Conservation (phyloP, 2,888 invertebrate genomes). For the Chrysolina haemoptera region DNA sequence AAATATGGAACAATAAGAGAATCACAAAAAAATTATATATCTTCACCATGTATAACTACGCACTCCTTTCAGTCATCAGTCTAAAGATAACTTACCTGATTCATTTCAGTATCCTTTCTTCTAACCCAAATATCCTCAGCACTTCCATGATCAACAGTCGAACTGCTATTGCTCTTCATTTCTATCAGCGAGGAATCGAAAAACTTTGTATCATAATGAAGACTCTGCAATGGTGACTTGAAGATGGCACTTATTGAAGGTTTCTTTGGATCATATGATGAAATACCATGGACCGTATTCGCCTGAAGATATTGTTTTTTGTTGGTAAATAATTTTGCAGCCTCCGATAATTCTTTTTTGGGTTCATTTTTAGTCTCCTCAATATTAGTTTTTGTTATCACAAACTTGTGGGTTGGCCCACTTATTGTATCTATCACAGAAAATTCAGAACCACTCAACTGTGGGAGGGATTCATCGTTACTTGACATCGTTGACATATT, state of each 20-base stretch:
- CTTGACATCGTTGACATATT: constrained; percentile 65
- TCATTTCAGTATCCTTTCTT: constrained; percentile 69
- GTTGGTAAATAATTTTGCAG: constrained; percentile 70
- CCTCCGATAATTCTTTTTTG: constrained; percentile 69
- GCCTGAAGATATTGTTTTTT: constrained; percentile 73
- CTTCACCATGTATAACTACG: too few relatives aligned
- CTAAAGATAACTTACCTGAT: constrained; percentile 71
- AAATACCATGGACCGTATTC: constrained; percentile 78
- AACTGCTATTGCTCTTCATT: constrained; percentile 79
- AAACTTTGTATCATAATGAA: constrained; percentile 85
- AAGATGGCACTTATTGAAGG: constrained; percentile 78
- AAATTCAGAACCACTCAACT: constrained; percentile 67
- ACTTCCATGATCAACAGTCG: constrained; percentile 74
- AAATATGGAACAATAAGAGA: too few relatives aligned
- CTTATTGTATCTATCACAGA: constrained; percentile 68
- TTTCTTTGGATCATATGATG: constrained; percentile 74
- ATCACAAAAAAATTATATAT: too few relatives aligned
- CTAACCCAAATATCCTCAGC: constrained; percentile 82
- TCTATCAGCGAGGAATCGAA: constrained; percentile 88
- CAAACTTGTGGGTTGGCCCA: constrained; percentile 73
- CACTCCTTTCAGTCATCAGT: neutral
- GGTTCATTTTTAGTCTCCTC: constrained; percentile 36
- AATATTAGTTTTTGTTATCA: constrained; percentile 71
- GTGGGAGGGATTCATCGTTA: constrained; percentile 68
- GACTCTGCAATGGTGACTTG: constrained; percentile 72